A percentile compares a stretch with the other conserved stretches of the same genome.
Conservation (phyloP, 1,140 invertebrate genomes). For the Drusus annulatus region DNA sequence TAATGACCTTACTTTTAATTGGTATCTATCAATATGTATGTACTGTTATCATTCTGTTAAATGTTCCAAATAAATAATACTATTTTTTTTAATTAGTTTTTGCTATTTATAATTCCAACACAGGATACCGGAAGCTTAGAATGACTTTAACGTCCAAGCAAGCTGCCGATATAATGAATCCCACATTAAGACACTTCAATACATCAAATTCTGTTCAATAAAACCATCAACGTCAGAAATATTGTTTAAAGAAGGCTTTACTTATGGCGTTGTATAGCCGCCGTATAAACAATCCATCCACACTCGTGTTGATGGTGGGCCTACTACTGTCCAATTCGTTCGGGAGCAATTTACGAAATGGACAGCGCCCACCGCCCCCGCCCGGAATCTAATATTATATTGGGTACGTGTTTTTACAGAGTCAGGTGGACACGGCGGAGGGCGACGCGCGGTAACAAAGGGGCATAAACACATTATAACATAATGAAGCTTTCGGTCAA, state of each 20-base stretch:
- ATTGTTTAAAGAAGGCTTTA: not conserved
- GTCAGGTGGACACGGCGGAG: constrained; percentile 8
- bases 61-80: no score
- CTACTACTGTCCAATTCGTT: constrained; percentile 23
- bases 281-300: constrained; percentile 1
- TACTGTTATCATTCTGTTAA: no score
- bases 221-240: constrained; percentile 12
- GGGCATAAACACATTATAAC: constrained; percentile 1
- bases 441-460: not conserved
- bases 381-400: not conserved
- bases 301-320: not conserved
- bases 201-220: not conserved
- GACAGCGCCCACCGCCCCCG: constrained; percentile 6
- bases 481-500: constrained; percentile 18
- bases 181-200: not conserved
- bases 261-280: not conserved
- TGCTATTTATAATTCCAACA: no score
- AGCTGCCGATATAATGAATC: not conserved
- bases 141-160: not conserved
- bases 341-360: constrained; percentile 25
- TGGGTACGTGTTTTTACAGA: not conserved
- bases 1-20: no score
- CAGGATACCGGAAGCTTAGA: not conserved
- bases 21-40: no score
- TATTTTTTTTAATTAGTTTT: no score